Conservation (phyloP, 2,888 invertebrate species). For the Strigamia maritima region DNA sequence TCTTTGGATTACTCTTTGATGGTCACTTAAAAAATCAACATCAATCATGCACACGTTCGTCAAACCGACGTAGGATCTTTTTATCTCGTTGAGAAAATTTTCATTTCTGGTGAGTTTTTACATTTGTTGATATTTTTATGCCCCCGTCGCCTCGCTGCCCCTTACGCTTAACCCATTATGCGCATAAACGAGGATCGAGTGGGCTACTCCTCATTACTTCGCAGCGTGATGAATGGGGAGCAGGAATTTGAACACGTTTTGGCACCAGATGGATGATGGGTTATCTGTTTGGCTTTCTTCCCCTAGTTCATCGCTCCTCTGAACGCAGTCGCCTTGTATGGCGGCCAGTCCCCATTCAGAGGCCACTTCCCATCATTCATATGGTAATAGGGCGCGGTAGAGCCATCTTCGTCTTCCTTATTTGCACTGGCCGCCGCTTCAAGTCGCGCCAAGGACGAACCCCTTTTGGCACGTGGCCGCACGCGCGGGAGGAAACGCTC, state of each 20-base stretch:
- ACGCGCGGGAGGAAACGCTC: not conserved
- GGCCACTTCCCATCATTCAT: constrained; percentile 36
- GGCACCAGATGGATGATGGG: constrained; percentile 7
- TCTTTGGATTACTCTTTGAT: not conserved
- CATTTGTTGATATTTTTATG: not conserved
- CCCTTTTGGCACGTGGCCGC: constrained; percentile 9
- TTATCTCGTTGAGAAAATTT: not conserved
- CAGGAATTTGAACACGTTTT: not conserved
- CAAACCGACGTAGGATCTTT: not conserved
- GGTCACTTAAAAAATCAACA: not conserved
- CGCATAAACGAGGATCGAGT: not conserved
- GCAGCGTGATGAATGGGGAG: not conserved
- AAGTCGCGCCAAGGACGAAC: constrained; percentile 18
- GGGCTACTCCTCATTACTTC: not conserved
- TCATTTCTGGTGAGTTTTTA: not conserved
- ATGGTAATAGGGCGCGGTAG: constrained; percentile 36
- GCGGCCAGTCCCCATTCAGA: constrained; percentile 25
- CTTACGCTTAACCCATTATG: not conserved
- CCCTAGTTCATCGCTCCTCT: not conserved
- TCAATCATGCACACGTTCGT: not conserved
- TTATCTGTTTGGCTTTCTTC: not conserved
- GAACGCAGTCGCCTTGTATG: constrained; percentile 19
- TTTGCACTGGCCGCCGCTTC: constrained; percentile 26
- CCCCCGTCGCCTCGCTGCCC: not conserved
- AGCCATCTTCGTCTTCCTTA: constrained; percentile 34